Conservation (phyloP, 2,888 invertebrate species). For the Drosophila stalkeri region DNA sequence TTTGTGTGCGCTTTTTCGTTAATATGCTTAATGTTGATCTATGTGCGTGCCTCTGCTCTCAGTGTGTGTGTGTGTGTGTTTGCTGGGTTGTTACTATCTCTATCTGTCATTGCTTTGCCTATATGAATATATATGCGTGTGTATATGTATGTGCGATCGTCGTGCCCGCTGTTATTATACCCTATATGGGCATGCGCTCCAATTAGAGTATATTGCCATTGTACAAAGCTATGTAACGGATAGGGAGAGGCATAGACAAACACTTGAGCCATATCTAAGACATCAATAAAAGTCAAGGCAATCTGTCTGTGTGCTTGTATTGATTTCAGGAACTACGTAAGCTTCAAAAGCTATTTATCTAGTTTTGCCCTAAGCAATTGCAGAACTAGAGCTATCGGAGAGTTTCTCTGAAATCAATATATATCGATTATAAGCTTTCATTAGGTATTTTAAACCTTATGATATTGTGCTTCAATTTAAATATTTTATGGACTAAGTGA, state of each 20-base stretch:
- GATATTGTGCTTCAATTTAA: too few relatives aligned
- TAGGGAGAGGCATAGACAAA: background rate
- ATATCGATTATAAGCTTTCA: background rate
- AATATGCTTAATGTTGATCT: conserved; percentile 47
- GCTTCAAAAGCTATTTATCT: background rate
- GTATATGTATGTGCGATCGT: conserved; percentile 61
- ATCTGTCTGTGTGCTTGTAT: background rate
- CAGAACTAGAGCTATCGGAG: background rate
- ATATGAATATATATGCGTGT: conserved; percentile 31
- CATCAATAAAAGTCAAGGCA: background rate
- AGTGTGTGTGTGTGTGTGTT: conserved; percentile 27
- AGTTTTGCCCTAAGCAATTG: background rate
- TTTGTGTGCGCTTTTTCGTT: conserved; percentile 63
- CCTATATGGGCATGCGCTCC: background rate
- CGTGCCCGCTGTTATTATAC: conserved; percentile 8
- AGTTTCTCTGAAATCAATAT: background rate
- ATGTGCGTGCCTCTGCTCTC: conserved; percentile 28
- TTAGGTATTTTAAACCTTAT: too few relatives aligned
- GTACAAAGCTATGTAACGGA: background rate
- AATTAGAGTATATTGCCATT: conserved; percentile 3
- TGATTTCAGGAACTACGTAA: background rate
- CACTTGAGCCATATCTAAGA: background rate
- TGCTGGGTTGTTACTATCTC: conserved; percentile 73
- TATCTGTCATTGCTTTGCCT: conserved; percentile 52
- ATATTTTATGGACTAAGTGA: too few relatives aligned